Evolutionary conservation across 2,797 vertebrate genomes (phyloP).

Genomic region (Neopelma chrysocephalum): DNA sequence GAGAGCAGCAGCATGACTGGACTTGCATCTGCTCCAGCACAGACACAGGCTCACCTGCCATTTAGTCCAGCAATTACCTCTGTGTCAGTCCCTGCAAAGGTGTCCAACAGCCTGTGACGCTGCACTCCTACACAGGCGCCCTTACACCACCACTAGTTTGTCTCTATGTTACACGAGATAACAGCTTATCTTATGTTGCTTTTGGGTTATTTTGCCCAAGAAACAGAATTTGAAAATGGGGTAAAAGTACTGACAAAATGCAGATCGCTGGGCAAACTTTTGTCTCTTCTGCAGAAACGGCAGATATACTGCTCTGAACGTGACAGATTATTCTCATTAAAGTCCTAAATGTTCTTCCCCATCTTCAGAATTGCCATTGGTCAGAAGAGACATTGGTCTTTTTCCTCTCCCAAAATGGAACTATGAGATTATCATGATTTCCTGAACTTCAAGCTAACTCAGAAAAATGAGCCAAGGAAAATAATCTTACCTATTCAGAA

Average conservation of each 20-base stretch:
- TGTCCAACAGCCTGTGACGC: background rate
- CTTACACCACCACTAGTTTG: background rate
- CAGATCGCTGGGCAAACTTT: background rate
- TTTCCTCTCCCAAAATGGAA: background rate
- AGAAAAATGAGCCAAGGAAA: background rate
- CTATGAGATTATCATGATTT: background rate
- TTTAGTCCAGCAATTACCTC: background rate
- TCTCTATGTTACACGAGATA: background rate
- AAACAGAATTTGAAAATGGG: background rate
- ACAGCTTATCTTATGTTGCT: background rate
- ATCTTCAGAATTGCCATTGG: background rate
- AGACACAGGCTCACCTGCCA: background rate
- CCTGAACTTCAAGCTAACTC: background rate
- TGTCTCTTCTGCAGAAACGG: background rate
- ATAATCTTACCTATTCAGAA: background rate
- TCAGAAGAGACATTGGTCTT: background rate
- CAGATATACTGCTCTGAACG: background rate
- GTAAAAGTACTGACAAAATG: background rate
- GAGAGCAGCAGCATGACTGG: background rate
- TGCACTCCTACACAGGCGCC: background rate
- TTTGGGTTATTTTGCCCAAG: background rate
- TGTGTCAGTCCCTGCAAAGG: background rate
- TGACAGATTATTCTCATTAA: background rate
- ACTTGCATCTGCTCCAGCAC: background rate
- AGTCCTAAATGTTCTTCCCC: background rate